Base-by-base conservation (phyloP, 1,140 invertebrate genomes). In the Nilaparvata lugens region DNA sequence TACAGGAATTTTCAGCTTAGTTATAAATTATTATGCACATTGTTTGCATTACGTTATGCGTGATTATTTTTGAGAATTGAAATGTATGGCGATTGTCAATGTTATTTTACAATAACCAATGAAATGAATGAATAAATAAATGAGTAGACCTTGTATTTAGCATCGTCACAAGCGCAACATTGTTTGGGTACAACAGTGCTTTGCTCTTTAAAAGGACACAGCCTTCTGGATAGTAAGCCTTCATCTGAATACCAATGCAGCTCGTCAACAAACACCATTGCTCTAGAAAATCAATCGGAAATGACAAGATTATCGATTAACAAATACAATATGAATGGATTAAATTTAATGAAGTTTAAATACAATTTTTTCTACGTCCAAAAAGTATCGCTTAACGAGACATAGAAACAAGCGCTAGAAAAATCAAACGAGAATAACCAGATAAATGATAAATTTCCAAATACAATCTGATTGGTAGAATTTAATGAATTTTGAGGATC, bases 151-250 rank as follows among this genome's bases (percentile, higher is more conserved):
- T 82, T 87, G 69, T 93, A 95, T 73, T 93, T 93, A 42, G 91
- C 91, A 69, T 93, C 89, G 70, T 95, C 91, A 71, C 93, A 95
- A 48, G 92, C 89, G 71, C 92, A 95, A 71, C 93, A 96, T 23
- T 69, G 66, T 16, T 67, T 69, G 7, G 65, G 52, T 19, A 65
- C 62, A 52, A 31, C 3, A 38, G 45, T 69, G 28, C 23, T 68
- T 72, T 28, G 81, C 76, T 4, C 76, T 72, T 0, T 74, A 71
- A 84, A 81, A 71, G 95, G 91, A 72, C 95, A 97, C 38, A 97
- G 79, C 52, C 85, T 84, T 68, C 83, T 83, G 0, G 84, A 89
- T 6, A 98, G 76, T 40, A 80, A 80, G 0, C 88, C 92, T 65
- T 96, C 93, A 67, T 96, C 93, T 21, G 91, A 88, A 71, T 84